phyloP scores from a whole-genome alignment of 2,113 vertebrate species.

The Corythaixoides concolor region DNA sequence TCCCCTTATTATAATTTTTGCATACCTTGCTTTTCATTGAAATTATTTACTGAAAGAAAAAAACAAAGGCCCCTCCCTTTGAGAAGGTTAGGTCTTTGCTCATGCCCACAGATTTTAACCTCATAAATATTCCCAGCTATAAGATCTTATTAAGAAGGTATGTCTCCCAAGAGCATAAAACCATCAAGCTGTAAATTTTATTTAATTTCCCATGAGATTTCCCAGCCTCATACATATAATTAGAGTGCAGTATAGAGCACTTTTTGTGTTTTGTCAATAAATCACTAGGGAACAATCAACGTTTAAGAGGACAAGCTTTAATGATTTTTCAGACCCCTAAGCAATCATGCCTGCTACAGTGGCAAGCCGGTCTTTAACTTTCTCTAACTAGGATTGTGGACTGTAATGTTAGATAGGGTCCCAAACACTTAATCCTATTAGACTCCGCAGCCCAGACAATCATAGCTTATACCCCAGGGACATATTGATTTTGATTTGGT shows the following conservation, averaged over 20 bases:
- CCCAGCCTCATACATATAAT: slow-evolving; percentile 98
- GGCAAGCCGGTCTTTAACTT: slow-evolving; percentile 90
- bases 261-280: slow-evolving; percentile 97
- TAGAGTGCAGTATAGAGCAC: slow-evolving; percentile 92
- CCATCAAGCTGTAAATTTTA: slow-evolving; percentile 96
- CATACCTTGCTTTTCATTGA: slow-evolving; percentile 48
- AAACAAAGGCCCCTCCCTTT: slow-evolving; percentile 57
- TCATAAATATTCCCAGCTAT: slow-evolving; percentile 94
- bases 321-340: slow-evolving; percentile 91
- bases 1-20: slow-evolving; percentile 5
- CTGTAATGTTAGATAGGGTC: slow-evolving; percentile 77
- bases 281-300: slow-evolving; percentile 93
- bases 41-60: slow-evolving; percentile 64
- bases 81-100: slow-evolving; percentile 77
- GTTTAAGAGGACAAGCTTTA: slow-evolving; percentile 94
- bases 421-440: slow-evolving; percentile 81
- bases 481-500: slow-evolving; percentile 77
- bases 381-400: slow-evolving; percentile 87
- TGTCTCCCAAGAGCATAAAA: slow-evolving; percentile 92
- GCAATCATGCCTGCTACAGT: slow-evolving; percentile 80
- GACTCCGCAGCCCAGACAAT: slow-evolving; percentile 76
- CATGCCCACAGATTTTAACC: slow-evolving; percentile 83
- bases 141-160: slow-evolving; percentile 96
- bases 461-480: slow-evolving; percentile 69
- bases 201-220: slow-evolving; percentile 97